These are phyloP conservation scores for Arremon brunneinucha DNA, from an alignment of 2,797 vertebrate species.

Conservation along the genomic window DNA sequence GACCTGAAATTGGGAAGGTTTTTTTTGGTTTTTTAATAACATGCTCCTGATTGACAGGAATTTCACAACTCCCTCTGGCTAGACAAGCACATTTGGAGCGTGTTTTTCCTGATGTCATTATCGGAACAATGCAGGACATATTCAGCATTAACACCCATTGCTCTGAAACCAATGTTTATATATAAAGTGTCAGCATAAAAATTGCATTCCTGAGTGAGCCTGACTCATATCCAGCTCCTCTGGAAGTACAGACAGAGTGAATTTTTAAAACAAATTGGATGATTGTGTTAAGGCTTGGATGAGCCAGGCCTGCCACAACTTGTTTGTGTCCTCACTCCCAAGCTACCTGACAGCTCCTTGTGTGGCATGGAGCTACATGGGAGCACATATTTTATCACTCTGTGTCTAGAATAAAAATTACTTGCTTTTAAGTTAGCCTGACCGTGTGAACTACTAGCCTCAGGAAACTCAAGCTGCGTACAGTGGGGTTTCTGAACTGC, in stretches of 20 bases:
- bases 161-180: not conserved
- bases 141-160: not conserved
- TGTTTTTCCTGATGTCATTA: not conserved
- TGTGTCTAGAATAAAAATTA: not conserved
- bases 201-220: not conserved
- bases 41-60: not conserved
- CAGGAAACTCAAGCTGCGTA: not conserved
- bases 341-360: not conserved
- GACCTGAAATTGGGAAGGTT: not conserved
- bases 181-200: not conserved
- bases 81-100: not conserved
- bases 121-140: not conserved
- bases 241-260: not conserved
- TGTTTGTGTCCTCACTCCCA: not conserved
- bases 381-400: not conserved
- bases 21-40: not conserved
- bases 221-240: not conserved
- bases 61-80: not conserved
- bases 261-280: not conserved
- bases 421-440: not conserved
- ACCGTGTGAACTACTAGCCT: not conserved
- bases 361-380: not conserved
- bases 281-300: not conserved
- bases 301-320: not conserved
- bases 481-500: not conserved